Conservation (phyloP, 2,888 invertebrate genomes). For the Trachelus tabidus region DNA sequence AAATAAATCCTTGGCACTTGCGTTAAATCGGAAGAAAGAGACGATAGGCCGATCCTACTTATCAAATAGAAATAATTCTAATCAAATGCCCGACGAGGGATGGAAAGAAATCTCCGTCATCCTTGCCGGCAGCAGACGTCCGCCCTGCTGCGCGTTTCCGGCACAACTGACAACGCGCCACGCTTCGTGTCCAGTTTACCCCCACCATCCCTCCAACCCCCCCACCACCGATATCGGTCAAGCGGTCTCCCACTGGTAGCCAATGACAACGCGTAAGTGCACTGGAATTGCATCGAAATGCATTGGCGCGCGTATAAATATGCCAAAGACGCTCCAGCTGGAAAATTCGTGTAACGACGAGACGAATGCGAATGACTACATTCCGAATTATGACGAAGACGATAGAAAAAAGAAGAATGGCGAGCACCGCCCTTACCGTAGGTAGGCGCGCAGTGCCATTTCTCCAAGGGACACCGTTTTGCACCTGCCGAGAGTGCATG, state of each 20-base stretch:
- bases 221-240: conserved; percentile 2
- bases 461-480: not conserved
- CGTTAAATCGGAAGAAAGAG: no score
- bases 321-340: not conserved
- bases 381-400: not conserved
- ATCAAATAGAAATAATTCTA: no score
- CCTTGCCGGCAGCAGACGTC: conserved; percentile 12
- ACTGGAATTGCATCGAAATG: not conserved
- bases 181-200: conserved; percentile 40
- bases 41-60: no score
- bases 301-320: not conserved
- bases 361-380: not conserved
- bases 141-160: conserved; percentile 47
- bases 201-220: conserved; percentile 22
- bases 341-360: not conserved
- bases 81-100: no score
- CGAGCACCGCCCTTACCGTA: not conserved
- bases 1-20: not conserved
- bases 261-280: not conserved
- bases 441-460: not conserved
- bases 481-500: not conserved
- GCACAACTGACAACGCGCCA: conserved; percentile 48
- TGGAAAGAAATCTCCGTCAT: not conserved
- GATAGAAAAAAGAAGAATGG: not conserved
- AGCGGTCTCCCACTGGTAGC: not conserved